These are phyloP conservation scores for Trachemys scripta DNA, from an alignment of 2,113 vertebrate genomes.

Conservation along the genomic window DNA sequence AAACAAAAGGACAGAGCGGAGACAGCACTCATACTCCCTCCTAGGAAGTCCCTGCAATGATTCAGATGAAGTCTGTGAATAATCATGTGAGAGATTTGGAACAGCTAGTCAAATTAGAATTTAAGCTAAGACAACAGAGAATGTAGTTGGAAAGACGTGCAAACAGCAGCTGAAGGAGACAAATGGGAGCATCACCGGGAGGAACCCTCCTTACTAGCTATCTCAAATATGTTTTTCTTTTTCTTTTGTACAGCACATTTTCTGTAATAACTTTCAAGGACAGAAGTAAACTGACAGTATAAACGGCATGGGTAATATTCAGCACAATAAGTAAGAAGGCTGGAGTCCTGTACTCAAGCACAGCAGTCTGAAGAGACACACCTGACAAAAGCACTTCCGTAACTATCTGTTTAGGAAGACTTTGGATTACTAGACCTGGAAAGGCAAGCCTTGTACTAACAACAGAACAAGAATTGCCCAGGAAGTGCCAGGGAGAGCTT, in stretches of 20 bases:
- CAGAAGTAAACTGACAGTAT: accelerated
- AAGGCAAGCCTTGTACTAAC: not conserved
- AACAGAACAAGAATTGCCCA: accelerated
- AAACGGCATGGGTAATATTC: not conserved
- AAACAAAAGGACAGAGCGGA: accelerated
- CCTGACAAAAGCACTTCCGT: slow-evolving; percentile 32
- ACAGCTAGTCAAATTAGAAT: not conserved
- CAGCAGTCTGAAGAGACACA: not conserved
- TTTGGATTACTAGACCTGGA: not conserved
- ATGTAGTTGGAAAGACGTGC: not conserved
- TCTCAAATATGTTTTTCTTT: not conserved
- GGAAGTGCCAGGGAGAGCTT: not conserved
- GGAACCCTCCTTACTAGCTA: not conserved
- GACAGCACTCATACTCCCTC: accelerated
- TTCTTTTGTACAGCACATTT: accelerated
- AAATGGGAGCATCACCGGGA: not conserved
- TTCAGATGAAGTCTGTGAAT: not conserved
- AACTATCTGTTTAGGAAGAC: not conserved
- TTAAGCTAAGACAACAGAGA: not conserved
- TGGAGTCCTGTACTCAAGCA: not conserved
- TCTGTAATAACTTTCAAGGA: accelerated
- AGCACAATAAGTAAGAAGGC: not conserved
- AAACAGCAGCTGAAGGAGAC: not conserved
- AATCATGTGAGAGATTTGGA: not conserved
- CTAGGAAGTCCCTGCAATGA: not conserved